phyloP scores from a whole-genome alignment of 1,140 invertebrate species.

The Bombus consobrinus region DNA sequence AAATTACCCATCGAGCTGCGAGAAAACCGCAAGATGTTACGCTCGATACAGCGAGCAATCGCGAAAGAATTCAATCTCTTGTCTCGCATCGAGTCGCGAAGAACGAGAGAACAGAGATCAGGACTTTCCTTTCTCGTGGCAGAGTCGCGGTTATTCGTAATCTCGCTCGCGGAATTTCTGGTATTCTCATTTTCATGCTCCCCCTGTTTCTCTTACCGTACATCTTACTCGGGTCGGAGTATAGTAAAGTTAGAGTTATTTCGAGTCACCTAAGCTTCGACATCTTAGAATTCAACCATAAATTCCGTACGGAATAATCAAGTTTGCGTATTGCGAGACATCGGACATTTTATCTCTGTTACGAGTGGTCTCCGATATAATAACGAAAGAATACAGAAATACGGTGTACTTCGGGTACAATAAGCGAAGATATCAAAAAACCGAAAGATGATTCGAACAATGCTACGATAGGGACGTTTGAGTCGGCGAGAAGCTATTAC shows the following conservation, averaged over 20 bases:
- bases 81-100: not conserved
- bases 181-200: not conserved
- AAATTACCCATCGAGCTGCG: slow-evolving; percentile 1
- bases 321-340: too few relatives aligned
- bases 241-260: not conserved
- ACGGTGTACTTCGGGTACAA: not conserved
- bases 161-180: not conserved
- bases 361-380: too few relatives aligned
- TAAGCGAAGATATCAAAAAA: not conserved
- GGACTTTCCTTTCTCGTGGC: not conserved
- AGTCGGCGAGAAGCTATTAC: not conserved
- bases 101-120: not conserved
- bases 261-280: not conserved
- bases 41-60: not conserved
- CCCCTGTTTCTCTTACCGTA: not conserved
- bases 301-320: too few relatives aligned
- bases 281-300: too few relatives aligned
- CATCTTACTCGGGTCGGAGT: not conserved
- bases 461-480: not conserved
- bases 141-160: not conserved
- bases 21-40: not conserved
- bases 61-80: slow-evolving; percentile 19
- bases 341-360: too few relatives aligned
- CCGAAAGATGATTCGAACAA: not conserved
- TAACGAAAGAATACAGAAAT: too few relatives aligned